phyloP scores from a whole-genome alignment of 2,113 vertebrate species.

The Peromyscus polionotus region DNA sequence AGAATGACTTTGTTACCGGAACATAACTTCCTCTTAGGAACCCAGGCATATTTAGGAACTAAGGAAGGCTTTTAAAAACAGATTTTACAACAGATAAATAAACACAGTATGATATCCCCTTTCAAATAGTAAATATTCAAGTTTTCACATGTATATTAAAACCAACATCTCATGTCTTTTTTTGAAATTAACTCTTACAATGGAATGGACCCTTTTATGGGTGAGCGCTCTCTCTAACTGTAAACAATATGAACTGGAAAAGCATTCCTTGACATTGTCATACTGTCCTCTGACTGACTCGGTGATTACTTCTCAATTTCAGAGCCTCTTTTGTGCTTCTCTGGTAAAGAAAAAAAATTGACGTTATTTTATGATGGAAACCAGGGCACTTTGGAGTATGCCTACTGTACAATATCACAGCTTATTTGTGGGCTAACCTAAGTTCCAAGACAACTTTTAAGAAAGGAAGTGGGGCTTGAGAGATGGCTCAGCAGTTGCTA shows the following conservation, averaged over 20 bases:
- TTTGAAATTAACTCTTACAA: constrained; percentile 73
- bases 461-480: not conserved
- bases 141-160: constrained; percentile 83
- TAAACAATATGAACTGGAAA: not conserved
- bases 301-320: constrained; percentile 61
- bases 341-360: constrained; percentile 73
- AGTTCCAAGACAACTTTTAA: not conserved
- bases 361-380: constrained; percentile 69
- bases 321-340: constrained; percentile 72
- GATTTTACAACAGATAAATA: constrained; percentile 84
- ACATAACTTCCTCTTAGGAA: constrained; percentile 84
- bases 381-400: constrained; percentile 59
- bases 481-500: not conserved
- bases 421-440: constrained; percentile 56
- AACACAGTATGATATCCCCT: constrained; percentile 85
- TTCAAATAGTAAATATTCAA: constrained; percentile 82
- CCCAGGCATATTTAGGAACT: constrained; percentile 79
- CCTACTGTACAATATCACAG: constrained; percentile 47
- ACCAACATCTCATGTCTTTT: constrained; percentile 76
- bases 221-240: not conserved
- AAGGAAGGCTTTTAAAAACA: constrained; percentile 83
- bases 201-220: not conserved
- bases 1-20: constrained; percentile 82
- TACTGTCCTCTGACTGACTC: constrained; percentile 65
- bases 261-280: constrained; percentile 54